These are phyloP conservation scores for Phorcus lineatus DNA, from an alignment of 2,888 invertebrate species.

Conservation along the genomic window DNA sequence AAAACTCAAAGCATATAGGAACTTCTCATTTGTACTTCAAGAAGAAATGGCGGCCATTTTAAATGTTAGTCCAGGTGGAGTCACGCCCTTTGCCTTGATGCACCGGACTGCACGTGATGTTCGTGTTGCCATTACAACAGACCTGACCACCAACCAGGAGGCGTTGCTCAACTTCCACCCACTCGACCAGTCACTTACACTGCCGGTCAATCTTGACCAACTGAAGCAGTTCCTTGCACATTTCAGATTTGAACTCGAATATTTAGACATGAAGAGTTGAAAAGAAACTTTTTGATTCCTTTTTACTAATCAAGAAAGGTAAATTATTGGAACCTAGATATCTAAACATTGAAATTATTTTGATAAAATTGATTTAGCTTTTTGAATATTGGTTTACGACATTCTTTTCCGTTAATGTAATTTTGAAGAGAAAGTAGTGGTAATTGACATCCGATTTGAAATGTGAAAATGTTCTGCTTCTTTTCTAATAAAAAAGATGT, in stretches of 20 bases:
- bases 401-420: too few species aligned
- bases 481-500: too few species aligned
- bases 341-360: too few species aligned
- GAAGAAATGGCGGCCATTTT: conserved; percentile 47
- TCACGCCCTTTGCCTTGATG: conserved; percentile 57
- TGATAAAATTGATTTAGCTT: too few species aligned
- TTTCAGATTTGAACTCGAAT: background rate
- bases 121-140: conserved; percentile 43
- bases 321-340: too few species aligned
- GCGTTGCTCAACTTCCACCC: conserved; percentile 53
- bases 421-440: too few species aligned
- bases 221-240: background rate
- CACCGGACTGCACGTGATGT: conserved; percentile 39
- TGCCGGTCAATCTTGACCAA: background rate
- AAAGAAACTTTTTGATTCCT: too few species aligned
- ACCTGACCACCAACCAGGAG: conserved; percentile 39
- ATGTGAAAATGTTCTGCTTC: too few species aligned
- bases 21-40: conserved; percentile 59
- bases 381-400: too few species aligned
- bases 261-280: background rate
- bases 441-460: too few species aligned
- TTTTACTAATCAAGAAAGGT: too few species aligned
- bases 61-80: conserved; percentile 46
- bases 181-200: conserved; percentile 34
- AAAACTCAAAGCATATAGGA: conserved; percentile 52